These are phyloP conservation scores for Hydractinia echinata DNA, from an alignment of 30 jellyfish, hydroid and myxozoan genomes.

Conservation along the genomic window DNA sequence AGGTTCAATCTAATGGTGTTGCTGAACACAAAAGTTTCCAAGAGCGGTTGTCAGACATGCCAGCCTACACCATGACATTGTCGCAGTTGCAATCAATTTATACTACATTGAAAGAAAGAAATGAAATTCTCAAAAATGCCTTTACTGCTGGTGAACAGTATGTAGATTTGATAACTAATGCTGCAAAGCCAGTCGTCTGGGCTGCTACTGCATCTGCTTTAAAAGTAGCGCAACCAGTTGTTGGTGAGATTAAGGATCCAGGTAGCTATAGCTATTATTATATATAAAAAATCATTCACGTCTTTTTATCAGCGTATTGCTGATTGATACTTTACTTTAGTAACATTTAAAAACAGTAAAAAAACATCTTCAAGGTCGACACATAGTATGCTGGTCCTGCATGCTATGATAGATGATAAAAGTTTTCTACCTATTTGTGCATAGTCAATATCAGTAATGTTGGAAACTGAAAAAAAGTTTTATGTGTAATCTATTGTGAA, in stretches of 20 bases:
- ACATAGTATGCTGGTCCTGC: neutral
- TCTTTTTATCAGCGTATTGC: too few relatives aligned
- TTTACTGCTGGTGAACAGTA: constrained; percentile 83
- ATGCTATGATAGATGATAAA: too few relatives aligned
- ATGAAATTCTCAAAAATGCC: constrained; percentile 67
- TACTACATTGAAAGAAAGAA: constrained; percentile 70
- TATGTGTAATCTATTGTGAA: too few relatives aligned
- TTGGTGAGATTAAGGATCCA: constrained; percentile 91
- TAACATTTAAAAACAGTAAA: neutral
- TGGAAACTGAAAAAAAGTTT: too few relatives aligned
- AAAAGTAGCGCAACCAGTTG: constrained; percentile 89
- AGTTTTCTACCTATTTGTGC: too few relatives aligned
- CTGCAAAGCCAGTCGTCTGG: constrained; percentile 92
- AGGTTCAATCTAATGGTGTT: constrained; percentile 21
- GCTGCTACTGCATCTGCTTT: constrained; percentile 91
- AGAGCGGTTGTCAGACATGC: constrained; percentile 84
- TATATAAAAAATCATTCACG: neutral
- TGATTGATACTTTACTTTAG: too few relatives aligned
- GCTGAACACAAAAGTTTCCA: constrained; percentile 67
- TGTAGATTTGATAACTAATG: constrained; percentile 52
- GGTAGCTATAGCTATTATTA: constrained; percentile 38
- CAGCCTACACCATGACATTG: constrained; percentile 82
- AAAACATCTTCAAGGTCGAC: neutral
- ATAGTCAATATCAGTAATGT: too few relatives aligned
- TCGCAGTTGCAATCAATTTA: constrained; percentile 66